phyloP scores from a whole-genome alignment of 2,888 invertebrate species.

The Drosophila eohydei region DNA sequence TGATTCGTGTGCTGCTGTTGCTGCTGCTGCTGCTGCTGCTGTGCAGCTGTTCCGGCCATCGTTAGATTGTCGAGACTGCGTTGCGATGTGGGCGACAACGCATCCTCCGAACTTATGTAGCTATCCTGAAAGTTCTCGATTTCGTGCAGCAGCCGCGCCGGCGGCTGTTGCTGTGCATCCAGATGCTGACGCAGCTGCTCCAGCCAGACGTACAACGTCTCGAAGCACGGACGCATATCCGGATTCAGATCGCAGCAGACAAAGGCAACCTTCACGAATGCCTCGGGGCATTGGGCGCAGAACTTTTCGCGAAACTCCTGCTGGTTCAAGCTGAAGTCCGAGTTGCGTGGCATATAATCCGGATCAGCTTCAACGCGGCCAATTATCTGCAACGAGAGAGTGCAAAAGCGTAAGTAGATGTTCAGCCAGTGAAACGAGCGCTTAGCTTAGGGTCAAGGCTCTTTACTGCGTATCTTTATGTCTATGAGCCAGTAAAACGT shows the following conservation, averaged over 20 bases:
- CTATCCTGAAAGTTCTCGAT: slow-evolving; percentile 88
- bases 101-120: slow-evolving; percentile 84
- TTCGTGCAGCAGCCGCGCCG: slow-evolving; percentile 89
- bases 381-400: slow-evolving; percentile 89
- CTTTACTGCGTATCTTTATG: too few species aligned
- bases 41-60: slow-evolving; percentile 34
- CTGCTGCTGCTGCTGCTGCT: not conserved
- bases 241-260: slow-evolving; percentile 96
- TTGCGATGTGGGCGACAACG: slow-evolving; percentile 83
- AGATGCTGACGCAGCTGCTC: slow-evolving; percentile 91
- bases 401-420: not conserved
- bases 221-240: slow-evolving; percentile 95
- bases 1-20: not conserved
- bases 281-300: slow-evolving; percentile 92
- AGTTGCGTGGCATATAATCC: slow-evolving; percentile 94
- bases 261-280: slow-evolving; percentile 95
- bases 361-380: slow-evolving; percentile 98
- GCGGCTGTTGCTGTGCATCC: slow-evolving; percentile 88
- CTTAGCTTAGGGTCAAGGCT: too few species aligned
- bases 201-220: slow-evolving; percentile 95
- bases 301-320: slow-evolving; percentile 94
- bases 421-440: not conserved
- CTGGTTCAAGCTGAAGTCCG: slow-evolving; percentile 96
- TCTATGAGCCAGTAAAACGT: not conserved
- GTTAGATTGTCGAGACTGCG: slow-evolving; percentile 83